These are phyloP conservation scores for Motacilla tschutschensis DNA, from an alignment of 2,113 vertebrate genomes.

Conservation along the genomic window DNA sequence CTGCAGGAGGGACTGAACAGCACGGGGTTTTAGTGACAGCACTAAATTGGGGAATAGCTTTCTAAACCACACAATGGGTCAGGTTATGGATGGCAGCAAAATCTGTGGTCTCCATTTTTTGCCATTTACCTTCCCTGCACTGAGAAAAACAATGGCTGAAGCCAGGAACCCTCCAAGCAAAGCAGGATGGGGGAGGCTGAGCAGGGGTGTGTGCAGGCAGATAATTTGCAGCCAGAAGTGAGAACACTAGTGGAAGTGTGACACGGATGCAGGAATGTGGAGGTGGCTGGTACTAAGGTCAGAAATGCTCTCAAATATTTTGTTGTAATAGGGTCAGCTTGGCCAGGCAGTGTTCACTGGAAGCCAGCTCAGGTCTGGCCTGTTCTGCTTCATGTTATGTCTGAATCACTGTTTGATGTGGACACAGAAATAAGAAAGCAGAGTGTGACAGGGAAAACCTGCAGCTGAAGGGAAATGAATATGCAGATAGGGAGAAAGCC, in stretches of 20 bases:
- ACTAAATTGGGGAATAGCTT: not conserved
- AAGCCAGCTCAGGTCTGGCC: not conserved
- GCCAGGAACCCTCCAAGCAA: not conserved
- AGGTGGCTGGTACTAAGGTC: rapidly evolving
- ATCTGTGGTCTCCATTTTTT: not conserved
- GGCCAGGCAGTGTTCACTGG: not conserved
- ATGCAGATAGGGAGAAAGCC: not conserved
- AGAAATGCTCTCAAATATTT: not conserved
- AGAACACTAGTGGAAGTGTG: not conserved
- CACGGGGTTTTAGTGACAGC: not conserved
- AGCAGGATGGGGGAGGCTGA: not conserved
- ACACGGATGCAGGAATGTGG: rapidly evolving
- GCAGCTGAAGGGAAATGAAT: not conserved
- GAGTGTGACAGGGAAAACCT: not conserved
- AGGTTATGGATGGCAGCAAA: not conserved
- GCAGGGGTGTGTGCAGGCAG: not conserved
- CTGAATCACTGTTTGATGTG: not conserved
- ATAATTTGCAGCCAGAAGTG: not conserved
- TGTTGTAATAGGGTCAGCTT: not conserved
- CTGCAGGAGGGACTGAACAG: not conserved
- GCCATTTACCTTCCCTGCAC: not conserved
- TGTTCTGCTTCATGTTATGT: rapidly evolving
- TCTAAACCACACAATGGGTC: not conserved
- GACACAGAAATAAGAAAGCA: not conserved
- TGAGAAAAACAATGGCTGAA: not conserved